Percentiles rank a stretch among this genome's conserved stretches.
Evolutionary conservation across 2,113 vertebrate genomes (phyloP).

Genomic region (Opisthocomus hoazin): DNA sequence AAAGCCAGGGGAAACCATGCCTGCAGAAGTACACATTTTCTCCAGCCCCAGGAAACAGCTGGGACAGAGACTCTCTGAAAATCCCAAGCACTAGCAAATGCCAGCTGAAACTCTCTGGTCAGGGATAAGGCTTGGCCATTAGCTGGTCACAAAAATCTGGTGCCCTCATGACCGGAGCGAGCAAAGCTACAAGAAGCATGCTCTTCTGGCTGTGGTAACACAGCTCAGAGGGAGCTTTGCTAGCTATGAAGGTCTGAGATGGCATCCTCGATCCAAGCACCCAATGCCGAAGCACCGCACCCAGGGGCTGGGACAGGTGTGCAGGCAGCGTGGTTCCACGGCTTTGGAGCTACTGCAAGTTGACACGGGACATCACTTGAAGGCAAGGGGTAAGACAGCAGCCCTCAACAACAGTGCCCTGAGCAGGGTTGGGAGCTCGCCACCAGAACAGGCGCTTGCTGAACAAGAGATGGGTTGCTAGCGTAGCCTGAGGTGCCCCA

Average conservation of each 20-base stretch:
- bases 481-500: neutral
- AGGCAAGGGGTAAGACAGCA: neutral
- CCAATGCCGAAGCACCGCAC: neutral
- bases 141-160: neutral
- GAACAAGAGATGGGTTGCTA: neutral
- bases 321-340: neutral
- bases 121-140: neutral
- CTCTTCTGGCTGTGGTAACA: neutral
- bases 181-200: neutral
- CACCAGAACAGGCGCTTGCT: neutral
- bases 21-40: neutral
- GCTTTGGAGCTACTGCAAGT: neutral
- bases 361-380: neutral
- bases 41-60: neutral
- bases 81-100: neutral
- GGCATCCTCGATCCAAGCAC: neutral
- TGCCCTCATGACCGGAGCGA: neutral
- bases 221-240: neutral
- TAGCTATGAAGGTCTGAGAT: neutral
- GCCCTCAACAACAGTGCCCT: neutral
- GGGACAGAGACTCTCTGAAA: neutral
- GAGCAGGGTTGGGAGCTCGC: neutral
- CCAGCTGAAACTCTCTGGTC: neutral
- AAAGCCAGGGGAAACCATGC: neutral
- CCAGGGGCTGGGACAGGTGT: neutral